A percentile compares a stretch with the other conserved stretches of the same genome.
phyloP scores from a whole-genome alignment of 1,140 invertebrate genomes.

The Acromyrmex echinatior region DNA sequence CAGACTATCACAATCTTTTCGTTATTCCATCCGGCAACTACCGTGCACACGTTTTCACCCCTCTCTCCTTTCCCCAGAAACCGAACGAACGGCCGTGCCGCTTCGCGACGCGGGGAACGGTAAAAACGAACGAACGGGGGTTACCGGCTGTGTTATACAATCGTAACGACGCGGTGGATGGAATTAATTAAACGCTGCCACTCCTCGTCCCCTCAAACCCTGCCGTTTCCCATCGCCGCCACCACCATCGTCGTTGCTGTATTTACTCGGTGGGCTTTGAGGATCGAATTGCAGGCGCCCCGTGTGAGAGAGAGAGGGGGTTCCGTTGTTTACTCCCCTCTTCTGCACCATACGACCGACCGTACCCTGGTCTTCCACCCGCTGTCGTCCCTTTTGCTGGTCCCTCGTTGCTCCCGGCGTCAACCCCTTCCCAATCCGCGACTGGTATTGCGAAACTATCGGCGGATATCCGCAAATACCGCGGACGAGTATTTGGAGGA shows the following conservation, averaged over 20 bases:
- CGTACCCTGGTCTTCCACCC: slow-evolving; percentile 22
- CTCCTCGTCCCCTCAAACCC: neutral
- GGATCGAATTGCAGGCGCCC: slow-evolving; percentile 74
- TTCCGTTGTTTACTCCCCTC: slow-evolving; percentile 62
- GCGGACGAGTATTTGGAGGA: slow-evolving; percentile 70
- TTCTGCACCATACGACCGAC: neutral
- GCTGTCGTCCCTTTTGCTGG: neutral
- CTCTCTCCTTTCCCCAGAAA: slow-evolving; percentile 4
- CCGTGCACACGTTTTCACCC: slow-evolving; percentile 1
- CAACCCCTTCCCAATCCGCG: slow-evolving; percentile 36
- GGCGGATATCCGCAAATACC: slow-evolving; percentile 75
- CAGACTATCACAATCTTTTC: neutral
- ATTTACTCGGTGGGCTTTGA: slow-evolving; percentile 74
- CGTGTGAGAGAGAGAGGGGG: slow-evolving; percentile 61
- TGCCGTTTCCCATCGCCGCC: slow-evolving; percentile 33
- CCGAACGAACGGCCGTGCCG: slow-evolving; percentile 26
- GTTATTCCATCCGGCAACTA: slow-evolving; percentile 18
- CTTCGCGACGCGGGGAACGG: slow-evolving; percentile 43
- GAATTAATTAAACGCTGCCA: slow-evolving; percentile 75
- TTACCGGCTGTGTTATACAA: slow-evolving; percentile 57
- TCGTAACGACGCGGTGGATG: slow-evolving; percentile 64
- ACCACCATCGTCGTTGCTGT: slow-evolving; percentile 64
- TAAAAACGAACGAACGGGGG: slow-evolving; percentile 64
- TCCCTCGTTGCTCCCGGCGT: neutral
- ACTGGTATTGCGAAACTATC: slow-evolving; percentile 70